Conservation (phyloP, 1,140 invertebrate genomes). For the Spodoptera litura region DNA sequence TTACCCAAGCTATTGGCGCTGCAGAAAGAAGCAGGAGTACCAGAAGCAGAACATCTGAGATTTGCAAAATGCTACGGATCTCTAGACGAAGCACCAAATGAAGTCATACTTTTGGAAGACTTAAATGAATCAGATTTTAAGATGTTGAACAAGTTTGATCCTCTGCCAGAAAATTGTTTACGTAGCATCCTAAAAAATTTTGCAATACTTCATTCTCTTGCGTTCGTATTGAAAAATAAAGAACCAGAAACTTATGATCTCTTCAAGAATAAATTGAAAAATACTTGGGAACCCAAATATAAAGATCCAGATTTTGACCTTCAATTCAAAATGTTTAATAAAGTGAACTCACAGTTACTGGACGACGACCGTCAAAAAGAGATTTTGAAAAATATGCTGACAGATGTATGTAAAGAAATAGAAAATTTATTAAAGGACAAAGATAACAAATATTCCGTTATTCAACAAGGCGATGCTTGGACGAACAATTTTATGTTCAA, state of each 20-base stretch:
- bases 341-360: constrained; percentile 33
- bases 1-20: constrained; percentile 70
- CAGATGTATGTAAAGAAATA: constrained; percentile 5
- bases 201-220: constrained; percentile 54
- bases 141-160: constrained; percentile 52
- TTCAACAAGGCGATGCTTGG: constrained; percentile 56
- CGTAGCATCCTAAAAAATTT: constrained; percentile 50
- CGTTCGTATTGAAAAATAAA: constrained; percentile 48
- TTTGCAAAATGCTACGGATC: constrained; percentile 76
- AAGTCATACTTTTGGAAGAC: constrained; percentile 59
- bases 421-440: constrained; percentile 50
- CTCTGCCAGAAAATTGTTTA: constrained; percentile 49
- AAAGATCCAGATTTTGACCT: neutral
- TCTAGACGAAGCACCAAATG: constrained; percentile 50
- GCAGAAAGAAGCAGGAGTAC: constrained; percentile 64
- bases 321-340: neutral
- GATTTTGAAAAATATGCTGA: constrained; percentile 36
- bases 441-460: constrained; percentile 56
- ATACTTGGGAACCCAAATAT: constrained; percentile 30
- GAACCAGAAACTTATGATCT: constrained; percentile 47
- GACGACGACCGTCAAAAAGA: constrained; percentile 35
- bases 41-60: constrained; percentile 61
- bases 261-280: constrained; percentile 37
- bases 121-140: constrained; percentile 47
- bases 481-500: constrained; percentile 58